Percentiles rank a stretch among this genome's conserved stretches.
Evolutionary conservation across 2,797 vertebrate species (phyloP).

Genomic region (Thaleichthys pacificus): DNA sequence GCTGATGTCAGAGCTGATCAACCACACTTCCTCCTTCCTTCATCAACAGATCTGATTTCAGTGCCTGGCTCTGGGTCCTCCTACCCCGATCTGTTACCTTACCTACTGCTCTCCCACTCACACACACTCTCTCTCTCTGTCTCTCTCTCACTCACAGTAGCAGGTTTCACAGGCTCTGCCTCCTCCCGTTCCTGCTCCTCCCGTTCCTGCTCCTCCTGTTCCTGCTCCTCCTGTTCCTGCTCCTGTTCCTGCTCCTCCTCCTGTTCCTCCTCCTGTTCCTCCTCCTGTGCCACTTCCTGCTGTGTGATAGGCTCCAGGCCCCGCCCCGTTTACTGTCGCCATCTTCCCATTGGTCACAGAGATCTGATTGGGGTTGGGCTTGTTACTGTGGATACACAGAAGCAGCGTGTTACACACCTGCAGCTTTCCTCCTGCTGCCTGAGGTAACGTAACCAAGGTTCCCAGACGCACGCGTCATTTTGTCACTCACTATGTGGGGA

Average conservation of each 20-base stretch:
- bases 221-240: too few relatives aligned
- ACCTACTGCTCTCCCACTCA: not conserved
- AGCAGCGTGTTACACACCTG: conserved; percentile 14
- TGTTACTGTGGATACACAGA: conserved; percentile 80
- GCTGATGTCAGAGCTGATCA: not conserved
- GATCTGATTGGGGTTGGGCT: conserved; percentile 98
- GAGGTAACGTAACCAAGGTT: not conserved
- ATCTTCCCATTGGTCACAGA: conserved; percentile 90
- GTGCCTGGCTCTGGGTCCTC: too few relatives aligned
- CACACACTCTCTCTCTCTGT: not conserved
- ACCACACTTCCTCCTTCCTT: too few relatives aligned
- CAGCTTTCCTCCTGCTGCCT: not conserved
- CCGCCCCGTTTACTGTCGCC: conserved; percentile 89
- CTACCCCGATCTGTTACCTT: not conserved
- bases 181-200: conserved; percentile 71
- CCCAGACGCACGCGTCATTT: not conserved
- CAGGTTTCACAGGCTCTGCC: conserved; percentile 96
- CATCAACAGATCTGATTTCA: too few relatives aligned
- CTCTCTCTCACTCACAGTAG: conserved; percentile 78
- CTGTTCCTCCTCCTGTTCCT: too few relatives aligned
- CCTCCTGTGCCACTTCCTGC: conserved; percentile 75
- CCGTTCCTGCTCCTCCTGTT: too few relatives aligned
- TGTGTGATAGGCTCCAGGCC: conserved; percentile 81
- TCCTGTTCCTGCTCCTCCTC: too few relatives aligned
- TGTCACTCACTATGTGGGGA: conserved; percentile 93